Evolutionary conservation across 2,888 invertebrate genomes (phyloP).

Genomic region (Ennomos erosarius): DNA sequence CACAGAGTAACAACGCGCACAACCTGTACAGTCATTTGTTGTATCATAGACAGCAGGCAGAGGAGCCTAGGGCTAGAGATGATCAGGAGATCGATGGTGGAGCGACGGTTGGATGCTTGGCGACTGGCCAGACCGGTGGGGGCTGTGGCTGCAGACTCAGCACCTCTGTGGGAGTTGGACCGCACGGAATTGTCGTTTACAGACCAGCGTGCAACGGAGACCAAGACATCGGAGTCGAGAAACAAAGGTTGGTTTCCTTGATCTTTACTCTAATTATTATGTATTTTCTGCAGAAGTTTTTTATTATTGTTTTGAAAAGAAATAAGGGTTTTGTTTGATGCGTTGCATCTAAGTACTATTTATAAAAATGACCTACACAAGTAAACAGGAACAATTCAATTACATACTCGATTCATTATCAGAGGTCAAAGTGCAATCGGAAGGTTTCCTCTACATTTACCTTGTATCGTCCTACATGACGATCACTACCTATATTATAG

Average conservation of each 20-base stretch:
- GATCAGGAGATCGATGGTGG: constrained; percentile 78
- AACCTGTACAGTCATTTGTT: constrained; percentile 90
- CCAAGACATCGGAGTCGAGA: constrained; percentile 87
- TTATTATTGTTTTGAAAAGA: constrained; percentile 3
- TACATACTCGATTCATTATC: too few species aligned
- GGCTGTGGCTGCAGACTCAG: constrained; percentile 80
- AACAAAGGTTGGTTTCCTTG: constrained; percentile 79
- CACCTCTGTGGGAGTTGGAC: constrained; percentile 90
- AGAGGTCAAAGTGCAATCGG: constrained; percentile 28
- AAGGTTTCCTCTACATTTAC: constrained; percentile 17
- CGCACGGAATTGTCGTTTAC: constrained; percentile 92
- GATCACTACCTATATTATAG: too few species aligned
- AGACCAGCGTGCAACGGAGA: constrained; percentile 80
- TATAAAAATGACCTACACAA: not conserved
- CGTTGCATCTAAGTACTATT: too few species aligned
- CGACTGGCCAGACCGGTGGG: constrained; percentile 71
- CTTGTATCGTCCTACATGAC: constrained; percentile 7
- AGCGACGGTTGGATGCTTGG: constrained; percentile 76
- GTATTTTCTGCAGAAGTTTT: constrained; percentile 13
- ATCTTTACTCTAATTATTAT: not conserved
- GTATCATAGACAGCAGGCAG: constrained; percentile 85
- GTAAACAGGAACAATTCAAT: not conserved
- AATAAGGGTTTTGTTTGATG: too few species aligned
- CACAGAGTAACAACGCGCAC: constrained; percentile 87
- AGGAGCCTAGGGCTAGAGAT: constrained; percentile 78